Percentiles rank a stretch among this genome's conserved stretches.
These are phyloP conservation scores for Drosophila teissieri DNA, from an alignment of 1,140 invertebrate genomes.

Conservation along the genomic window DNA sequence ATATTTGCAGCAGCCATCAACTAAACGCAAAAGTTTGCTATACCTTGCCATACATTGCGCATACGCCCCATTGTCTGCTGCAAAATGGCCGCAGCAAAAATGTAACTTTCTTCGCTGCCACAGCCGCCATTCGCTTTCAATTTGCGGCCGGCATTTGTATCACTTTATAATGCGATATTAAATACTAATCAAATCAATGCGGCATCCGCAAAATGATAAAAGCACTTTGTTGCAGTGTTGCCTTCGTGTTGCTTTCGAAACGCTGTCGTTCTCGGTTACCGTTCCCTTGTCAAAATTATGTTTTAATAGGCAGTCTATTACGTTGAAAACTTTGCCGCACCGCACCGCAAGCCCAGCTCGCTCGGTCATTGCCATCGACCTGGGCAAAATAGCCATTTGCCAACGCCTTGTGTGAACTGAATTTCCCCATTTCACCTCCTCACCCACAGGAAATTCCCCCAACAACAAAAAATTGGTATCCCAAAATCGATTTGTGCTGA, in stretches of 20 bases:
- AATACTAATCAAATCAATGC: constrained; percentile 47
- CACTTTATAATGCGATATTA: constrained; percentile 44
- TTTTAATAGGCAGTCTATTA: constrained; percentile 36
- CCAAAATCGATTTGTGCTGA: constrained; percentile 25
- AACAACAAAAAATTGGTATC: not conserved
- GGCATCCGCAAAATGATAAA: constrained; percentile 30
- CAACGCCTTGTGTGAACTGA: not conserved
- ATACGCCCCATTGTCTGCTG: constrained; percentile 62
- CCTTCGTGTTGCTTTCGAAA: not conserved
- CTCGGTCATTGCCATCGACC: not conserved
- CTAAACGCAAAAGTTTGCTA: constrained; percentile 52
- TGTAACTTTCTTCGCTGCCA: not conserved
- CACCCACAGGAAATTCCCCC: not conserved
- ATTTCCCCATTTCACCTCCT: not conserved
- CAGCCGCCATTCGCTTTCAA: constrained; percentile 4
- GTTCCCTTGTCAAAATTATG: constrained; percentile 21
- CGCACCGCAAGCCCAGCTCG: not conserved
- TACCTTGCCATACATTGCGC: constrained; percentile 51
- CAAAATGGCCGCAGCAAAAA: not conserved
- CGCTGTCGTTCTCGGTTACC: constrained; percentile 20
- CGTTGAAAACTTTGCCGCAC: constrained; percentile 8
- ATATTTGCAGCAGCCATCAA: constrained; percentile 59
- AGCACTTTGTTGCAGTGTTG: constrained; percentile 22
- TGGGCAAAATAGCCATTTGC: constrained; percentile 7
- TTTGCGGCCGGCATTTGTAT: constrained; percentile 19